Conservation (phyloP, 1,140 invertebrate species). For the Drosophila pseudoobscura region DNA sequence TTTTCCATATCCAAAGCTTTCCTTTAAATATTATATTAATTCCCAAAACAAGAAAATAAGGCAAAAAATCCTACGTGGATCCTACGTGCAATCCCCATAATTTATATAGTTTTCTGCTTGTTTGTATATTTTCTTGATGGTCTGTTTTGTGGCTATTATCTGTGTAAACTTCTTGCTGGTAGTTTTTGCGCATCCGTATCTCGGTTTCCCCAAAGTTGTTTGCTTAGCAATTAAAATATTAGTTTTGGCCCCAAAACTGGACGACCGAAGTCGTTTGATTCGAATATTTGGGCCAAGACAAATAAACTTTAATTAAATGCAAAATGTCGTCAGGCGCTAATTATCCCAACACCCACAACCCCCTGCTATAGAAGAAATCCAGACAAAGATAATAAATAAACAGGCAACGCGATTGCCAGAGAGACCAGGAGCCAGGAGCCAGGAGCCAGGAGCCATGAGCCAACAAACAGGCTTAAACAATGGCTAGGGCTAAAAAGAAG, state of each 20-base stretch:
- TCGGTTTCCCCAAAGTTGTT: constrained; percentile 38
- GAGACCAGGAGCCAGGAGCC: constrained; percentile 17
- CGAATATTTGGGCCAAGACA: constrained; percentile 43
- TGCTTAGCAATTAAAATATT: constrained; percentile 73
- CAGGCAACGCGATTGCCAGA: not conserved
- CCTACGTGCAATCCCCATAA: too few species aligned
- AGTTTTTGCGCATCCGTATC: not conserved
- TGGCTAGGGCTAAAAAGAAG: constrained; percentile 35
- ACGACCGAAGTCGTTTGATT: constrained; percentile 23
- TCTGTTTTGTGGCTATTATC: constrained; percentile 14
- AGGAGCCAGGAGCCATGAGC: not conserved
- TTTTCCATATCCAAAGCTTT: not conserved
- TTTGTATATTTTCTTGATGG: not conserved
- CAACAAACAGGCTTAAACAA: constrained; percentile 54
- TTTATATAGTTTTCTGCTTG: too few species aligned
- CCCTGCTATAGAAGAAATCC: constrained; percentile 16
- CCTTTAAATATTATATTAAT: too few species aligned
- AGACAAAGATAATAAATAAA: constrained; percentile 25
- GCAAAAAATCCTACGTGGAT: too few species aligned
- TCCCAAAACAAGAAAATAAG: too few species aligned
- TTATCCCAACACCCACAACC: constrained; percentile 45
- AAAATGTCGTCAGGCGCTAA: constrained; percentile 65
- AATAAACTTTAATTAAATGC: constrained; percentile 68
- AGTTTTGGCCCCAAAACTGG: constrained; percentile 37
- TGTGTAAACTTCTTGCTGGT: too few species aligned